Conservation (phyloP, 1,140 invertebrate genomes). For the Tyrophagus putrescentiae region DNA sequence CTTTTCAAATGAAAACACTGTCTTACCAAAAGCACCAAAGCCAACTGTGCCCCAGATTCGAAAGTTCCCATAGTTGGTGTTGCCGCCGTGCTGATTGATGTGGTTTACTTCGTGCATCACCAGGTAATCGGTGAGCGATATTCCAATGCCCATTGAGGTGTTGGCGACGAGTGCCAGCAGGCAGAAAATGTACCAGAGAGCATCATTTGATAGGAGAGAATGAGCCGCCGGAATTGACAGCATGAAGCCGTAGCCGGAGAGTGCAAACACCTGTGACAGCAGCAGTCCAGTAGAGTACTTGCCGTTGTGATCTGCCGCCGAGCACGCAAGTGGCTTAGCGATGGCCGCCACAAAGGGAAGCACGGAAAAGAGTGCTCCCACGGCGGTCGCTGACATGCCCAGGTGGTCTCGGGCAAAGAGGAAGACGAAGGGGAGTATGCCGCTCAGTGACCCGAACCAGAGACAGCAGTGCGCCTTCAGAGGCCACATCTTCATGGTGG, state of each 20-base stretch:
- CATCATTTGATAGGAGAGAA: background rate
- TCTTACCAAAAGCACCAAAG: constrained; percentile 25
- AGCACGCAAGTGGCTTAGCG: constrained; percentile 31
- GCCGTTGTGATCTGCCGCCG: constrained; percentile 32
- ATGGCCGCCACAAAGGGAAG: constrained; percentile 32
- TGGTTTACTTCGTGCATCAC: constrained; percentile 16
- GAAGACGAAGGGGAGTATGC: constrained; percentile 34
- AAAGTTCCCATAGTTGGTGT: constrained; percentile 53
- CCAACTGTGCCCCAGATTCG: constrained; percentile 46
- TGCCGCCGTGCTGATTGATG: constrained; percentile 16
- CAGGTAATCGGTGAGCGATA: constrained; percentile 21
- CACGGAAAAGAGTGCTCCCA: constrained; percentile 32
- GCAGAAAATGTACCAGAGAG: constrained; percentile 14
- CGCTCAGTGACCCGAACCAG: constrained; percentile 28
- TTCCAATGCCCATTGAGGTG: constrained; percentile 18
- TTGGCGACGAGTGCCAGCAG: constrained; percentile 20
- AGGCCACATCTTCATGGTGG: constrained; percentile 7
- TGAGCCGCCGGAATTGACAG: constrained; percentile 1
- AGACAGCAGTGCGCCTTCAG: constrained; percentile 21
- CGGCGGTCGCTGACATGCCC: constrained; percentile 29
- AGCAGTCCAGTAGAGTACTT: constrained; percentile 28
- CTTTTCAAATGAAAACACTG: constrained; percentile 4
- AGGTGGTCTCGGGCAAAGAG: constrained; percentile 31
- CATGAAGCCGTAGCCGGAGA: constrained; percentile 22
- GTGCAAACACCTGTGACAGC: constrained; percentile 23